These are phyloP conservation scores for Paracentrotus lividus DNA, from an alignment of 53 echinoderm and acorn worm species.

Conservation along the genomic window DNA sequence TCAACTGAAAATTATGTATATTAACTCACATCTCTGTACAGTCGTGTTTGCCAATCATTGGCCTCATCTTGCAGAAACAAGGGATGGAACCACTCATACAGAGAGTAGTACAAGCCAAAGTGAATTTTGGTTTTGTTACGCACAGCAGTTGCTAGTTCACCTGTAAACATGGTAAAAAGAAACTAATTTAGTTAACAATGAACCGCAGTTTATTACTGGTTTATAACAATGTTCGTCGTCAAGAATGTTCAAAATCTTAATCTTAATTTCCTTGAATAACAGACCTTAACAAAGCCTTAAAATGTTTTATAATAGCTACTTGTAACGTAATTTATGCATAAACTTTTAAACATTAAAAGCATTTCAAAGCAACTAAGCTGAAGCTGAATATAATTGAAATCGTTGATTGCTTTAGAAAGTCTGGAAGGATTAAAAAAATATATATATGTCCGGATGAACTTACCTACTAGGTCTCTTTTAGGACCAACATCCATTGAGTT, in stretches of 20 bases:
- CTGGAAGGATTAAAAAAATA: background rate
- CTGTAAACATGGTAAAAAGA: slow-evolving; percentile 79
- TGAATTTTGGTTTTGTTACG: slow-evolving; percentile 80
- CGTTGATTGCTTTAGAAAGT: too few relatives aligned
- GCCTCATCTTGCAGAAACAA: slow-evolving; percentile 80
- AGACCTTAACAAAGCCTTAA: too few relatives aligned
- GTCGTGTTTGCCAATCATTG: slow-evolving; percentile 74
- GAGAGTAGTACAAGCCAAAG: slow-evolving; percentile 94
- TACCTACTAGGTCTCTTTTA: slow-evolving; percentile 88
- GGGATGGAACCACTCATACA: slow-evolving; percentile 96
- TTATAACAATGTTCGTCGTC: background rate
- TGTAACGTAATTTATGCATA: too few relatives aligned
- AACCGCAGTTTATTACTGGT: too few relatives aligned
- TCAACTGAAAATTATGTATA: too few relatives aligned
- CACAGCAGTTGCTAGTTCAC: slow-evolving; percentile 78
- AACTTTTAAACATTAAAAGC: too few relatives aligned
- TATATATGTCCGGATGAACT: background rate
- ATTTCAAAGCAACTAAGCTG: too few relatives aligned
- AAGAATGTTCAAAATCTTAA: too few relatives aligned
- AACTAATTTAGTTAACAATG: too few relatives aligned
- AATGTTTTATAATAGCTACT: too few relatives aligned
- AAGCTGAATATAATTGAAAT: too few relatives aligned
- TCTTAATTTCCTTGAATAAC: too few relatives aligned
- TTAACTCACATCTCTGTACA: slow-evolving; percentile 82
- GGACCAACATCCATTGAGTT: slow-evolving; percentile 89